These are phyloP conservation scores for Jaculus jaculus DNA, from an alignment of 2,113 vertebrate genomes.

Conservation along the genomic window DNA sequence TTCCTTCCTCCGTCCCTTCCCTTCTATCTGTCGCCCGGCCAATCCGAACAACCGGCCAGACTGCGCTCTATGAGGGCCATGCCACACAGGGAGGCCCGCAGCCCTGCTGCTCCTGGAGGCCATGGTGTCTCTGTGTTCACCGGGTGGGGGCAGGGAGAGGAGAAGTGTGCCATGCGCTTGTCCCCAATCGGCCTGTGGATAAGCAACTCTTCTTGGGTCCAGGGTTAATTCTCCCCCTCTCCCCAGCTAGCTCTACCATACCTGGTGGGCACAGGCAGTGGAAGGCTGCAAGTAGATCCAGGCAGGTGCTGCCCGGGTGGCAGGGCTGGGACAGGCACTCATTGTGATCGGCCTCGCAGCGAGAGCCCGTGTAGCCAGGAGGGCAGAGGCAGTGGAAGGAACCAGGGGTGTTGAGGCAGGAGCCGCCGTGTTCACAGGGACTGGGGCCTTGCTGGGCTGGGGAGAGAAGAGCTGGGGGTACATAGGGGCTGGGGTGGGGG, in stretches of 20 bases:
- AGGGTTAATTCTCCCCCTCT: neutral
- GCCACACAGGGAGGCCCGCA: neutral
- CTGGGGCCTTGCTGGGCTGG: conserved; percentile 75
- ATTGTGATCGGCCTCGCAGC: conserved; percentile 75
- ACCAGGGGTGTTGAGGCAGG: conserved; percentile 81
- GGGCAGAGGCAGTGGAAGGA: conserved; percentile 82
- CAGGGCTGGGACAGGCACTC: conserved; percentile 84
- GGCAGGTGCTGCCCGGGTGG: conserved; percentile 76
- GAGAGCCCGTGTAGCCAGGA: conserved; percentile 79
- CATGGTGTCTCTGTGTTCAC: neutral
- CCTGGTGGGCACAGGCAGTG: conserved; percentile 82
- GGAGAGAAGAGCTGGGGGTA: neutral
- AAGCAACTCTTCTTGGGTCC: neutral
- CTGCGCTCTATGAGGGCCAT: fast-evolving
- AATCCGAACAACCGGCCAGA: neutral
- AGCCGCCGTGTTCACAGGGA: conserved; percentile 80
- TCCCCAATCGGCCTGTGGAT: neutral
- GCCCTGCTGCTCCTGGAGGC: neutral
- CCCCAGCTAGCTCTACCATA: conserved; percentile 66
- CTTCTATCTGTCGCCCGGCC: neutral
- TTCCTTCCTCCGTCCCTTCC: too few relatives aligned
- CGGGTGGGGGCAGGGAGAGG: neutral
- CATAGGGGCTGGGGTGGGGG: neutral
- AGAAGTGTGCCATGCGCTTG: neutral
- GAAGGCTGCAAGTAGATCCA: conserved; percentile 79